Percentiles rank a stretch among this genome's conserved stretches.
Evolutionary conservation across 2,113 vertebrate genomes (phyloP).

Genomic region (Condylura cristata): DNA sequence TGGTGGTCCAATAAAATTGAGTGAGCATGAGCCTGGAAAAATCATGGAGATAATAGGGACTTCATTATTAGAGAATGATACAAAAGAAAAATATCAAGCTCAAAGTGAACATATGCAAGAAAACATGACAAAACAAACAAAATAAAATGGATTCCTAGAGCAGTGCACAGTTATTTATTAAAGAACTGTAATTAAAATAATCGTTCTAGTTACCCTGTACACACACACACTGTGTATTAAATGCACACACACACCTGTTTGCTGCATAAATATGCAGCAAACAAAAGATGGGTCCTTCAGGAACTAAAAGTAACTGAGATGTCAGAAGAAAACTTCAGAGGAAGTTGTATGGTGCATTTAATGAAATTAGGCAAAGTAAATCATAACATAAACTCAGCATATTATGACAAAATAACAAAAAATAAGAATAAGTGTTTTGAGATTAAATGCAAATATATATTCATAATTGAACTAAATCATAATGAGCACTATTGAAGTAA

Average conservation of each 20-base stretch:
- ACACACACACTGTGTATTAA: no score
- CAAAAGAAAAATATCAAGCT: conserved; percentile 7
- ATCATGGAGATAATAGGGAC: not conserved
- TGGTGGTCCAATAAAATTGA: not conserved
- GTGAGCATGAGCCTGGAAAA: not conserved
- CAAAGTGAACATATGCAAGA: not conserved
- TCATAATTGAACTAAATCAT: not conserved
- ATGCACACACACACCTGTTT: no score
- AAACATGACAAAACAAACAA: not conserved
- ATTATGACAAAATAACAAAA: not conserved
- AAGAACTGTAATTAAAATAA: not conserved
- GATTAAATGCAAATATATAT: not conserved
- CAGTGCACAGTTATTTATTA: not conserved
- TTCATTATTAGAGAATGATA: no score
- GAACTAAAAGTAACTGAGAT: not conserved
- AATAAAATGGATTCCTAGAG: no score
- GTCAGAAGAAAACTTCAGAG: not conserved
- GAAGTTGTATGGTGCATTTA: not conserved
- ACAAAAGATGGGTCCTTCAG: not conserved
- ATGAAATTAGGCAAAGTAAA: not conserved
- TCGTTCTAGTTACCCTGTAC: not conserved
- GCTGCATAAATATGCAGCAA: no score
- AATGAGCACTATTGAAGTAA: not conserved
- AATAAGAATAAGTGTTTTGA: not conserved
- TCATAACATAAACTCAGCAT: not conserved